A percentile compares a stretch with the other conserved stretches of the same genome.
These are phyloP conservation scores for Belonocnema kinseyi DNA, from an alignment of 1,140 invertebrate genomes.

Conservation along the genomic window DNA sequence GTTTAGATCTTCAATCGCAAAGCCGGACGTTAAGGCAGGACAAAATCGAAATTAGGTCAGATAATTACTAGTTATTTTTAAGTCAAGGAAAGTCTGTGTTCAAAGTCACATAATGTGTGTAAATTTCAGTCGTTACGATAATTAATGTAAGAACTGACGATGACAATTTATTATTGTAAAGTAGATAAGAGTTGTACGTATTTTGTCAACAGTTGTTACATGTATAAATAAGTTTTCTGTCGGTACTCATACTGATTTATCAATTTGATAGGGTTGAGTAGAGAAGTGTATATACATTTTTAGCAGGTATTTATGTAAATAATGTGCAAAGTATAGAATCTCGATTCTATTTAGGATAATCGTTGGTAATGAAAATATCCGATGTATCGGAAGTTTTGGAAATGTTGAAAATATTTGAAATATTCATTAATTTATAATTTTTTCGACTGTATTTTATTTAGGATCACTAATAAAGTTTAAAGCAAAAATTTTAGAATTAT, in stretches of 20 bases:
- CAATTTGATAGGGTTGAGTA: not conserved
- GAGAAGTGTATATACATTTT: conserved; percentile 21
- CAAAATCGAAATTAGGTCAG: conserved; percentile 12
- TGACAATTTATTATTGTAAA: conserved; percentile 25
- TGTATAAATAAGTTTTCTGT: conserved; percentile 7
- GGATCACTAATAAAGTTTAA: no score
- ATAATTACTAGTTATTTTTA: no score
- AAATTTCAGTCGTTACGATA: not conserved
- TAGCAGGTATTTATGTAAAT: conserved; percentile 18
- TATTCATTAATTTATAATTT: not conserved
- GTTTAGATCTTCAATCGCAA: not conserved
- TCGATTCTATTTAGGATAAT: conserved; percentile 2
- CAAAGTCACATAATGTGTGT: conserved; percentile 10
- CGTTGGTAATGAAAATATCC: not conserved
- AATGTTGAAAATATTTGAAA: conserved; percentile 10
- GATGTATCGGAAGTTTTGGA: not conserved
- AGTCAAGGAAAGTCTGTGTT: not conserved
- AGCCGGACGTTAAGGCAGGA: conserved; percentile 8
- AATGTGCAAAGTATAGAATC: conserved; percentile 17
- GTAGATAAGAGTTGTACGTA: conserved; percentile 2
- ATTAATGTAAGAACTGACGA: not conserved
- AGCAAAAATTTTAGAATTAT: no score
- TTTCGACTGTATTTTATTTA: no score
- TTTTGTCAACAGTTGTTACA: not conserved
- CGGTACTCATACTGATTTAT: not conserved